These are phyloP conservation scores for Mamestra configurata DNA, from an alignment of 1,140 invertebrate species.

Conservation along the genomic window DNA sequence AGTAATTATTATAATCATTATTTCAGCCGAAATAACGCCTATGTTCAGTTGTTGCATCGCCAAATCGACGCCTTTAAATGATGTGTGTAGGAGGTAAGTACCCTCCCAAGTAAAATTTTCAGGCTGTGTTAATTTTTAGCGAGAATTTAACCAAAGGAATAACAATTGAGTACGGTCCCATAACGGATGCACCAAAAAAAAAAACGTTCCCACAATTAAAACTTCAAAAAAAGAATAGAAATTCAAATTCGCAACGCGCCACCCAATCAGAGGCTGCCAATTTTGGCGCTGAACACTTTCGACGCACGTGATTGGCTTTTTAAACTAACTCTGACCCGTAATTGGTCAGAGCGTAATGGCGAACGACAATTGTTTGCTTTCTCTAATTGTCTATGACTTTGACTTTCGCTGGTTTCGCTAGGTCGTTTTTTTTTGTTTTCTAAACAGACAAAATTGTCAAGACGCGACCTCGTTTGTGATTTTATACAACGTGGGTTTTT, in stretches of 20 bases:
- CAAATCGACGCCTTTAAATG: too few relatives aligned
- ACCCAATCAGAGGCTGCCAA: constrained; percentile 47
- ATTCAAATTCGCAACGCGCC: constrained; percentile 46
- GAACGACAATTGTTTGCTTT: constrained; percentile 46
- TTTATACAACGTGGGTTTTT: too few relatives aligned
- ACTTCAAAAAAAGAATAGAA: constrained; percentile 36
- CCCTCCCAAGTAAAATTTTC: too few relatives aligned
- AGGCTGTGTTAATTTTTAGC: too few relatives aligned
- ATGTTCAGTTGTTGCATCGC: too few relatives aligned
- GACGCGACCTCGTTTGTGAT: background rate
- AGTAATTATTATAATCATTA: too few relatives aligned
- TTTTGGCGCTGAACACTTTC: constrained; percentile 55
- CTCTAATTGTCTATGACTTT: constrained; percentile 53
- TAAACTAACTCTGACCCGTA: constrained; percentile 44
- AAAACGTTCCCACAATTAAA: constrained; percentile 40
- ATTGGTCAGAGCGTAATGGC: constrained; percentile 52
- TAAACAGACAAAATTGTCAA: constrained; percentile 32
- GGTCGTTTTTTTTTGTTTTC: constrained; percentile 40
- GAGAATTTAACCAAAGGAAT: background rate
- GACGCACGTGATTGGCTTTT: constrained; percentile 51
- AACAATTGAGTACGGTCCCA: background rate
- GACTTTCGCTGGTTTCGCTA: constrained; percentile 47
- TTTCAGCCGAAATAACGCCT: too few relatives aligned
- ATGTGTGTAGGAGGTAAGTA: too few relatives aligned
- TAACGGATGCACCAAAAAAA: background rate